Evolutionary conservation across 2,797 vertebrate species (phyloP).

Genomic region (Poecilia wingei): DNA sequence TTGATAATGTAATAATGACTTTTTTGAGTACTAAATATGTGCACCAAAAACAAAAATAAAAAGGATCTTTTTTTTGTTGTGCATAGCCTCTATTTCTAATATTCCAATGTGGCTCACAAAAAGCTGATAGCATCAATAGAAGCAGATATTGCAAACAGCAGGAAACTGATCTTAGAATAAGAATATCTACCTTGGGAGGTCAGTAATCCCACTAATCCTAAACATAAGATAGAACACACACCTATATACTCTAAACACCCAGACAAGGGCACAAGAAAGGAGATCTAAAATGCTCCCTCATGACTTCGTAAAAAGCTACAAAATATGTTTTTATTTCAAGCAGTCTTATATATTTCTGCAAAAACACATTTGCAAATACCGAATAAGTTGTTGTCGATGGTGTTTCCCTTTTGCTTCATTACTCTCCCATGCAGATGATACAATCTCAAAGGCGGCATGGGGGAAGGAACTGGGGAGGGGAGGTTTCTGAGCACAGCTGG

Average conservation of each 20-base stretch:
- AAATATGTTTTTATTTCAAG: slow-evolving; percentile 9
- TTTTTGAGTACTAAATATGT: not conserved
- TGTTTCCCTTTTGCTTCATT: slow-evolving; percentile 35
- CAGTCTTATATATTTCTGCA: not conserved
- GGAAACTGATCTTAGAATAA: slow-evolving; percentile 19
- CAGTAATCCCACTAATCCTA: slow-evolving; percentile 39
- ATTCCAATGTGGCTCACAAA: not conserved
- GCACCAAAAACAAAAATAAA: not conserved
- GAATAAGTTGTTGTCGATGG: slow-evolving; percentile 19
- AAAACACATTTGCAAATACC: not conserved
- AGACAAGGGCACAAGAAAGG: slow-evolving; percentile 21
- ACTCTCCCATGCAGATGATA: slow-evolving; percentile 51
- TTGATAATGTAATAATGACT: not conserved
- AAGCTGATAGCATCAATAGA: slow-evolving; percentile 9
- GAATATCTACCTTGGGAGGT: slow-evolving; percentile 25
- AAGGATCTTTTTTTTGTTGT: not conserved
- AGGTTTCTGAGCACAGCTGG: slow-evolving; percentile 37
- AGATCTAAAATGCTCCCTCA: slow-evolving; percentile 5
- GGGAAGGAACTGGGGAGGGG: slow-evolving; percentile 17
- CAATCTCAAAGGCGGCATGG: slow-evolving; percentile 37
- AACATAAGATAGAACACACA: slow-evolving; percentile 10
- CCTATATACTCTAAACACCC: not conserved
- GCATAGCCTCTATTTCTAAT: not conserved
- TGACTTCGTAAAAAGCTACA: slow-evolving; percentile 18
- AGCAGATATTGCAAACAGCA: slow-evolving; percentile 17